Percentiles rank a stretch among this genome's conserved stretches.
These are phyloP conservation scores for Chironomus striatipennis DNA, from an alignment of 1,140 invertebrate species.

Conservation along the genomic window DNA sequence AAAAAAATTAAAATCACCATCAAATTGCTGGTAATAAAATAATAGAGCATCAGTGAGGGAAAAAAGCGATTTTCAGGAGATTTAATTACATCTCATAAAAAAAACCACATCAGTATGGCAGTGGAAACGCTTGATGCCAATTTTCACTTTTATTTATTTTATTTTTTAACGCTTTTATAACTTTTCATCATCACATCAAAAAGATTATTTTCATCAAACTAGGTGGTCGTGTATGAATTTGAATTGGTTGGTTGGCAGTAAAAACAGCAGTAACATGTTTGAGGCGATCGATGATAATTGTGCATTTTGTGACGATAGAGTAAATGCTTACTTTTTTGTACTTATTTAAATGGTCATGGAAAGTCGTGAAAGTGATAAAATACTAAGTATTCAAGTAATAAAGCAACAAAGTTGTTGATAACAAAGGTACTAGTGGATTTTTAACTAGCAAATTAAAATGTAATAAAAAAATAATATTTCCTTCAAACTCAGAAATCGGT, in stretches of 20 bases:
- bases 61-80: background rate
- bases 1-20: background rate
- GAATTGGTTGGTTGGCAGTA: background rate
- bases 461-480: too few species aligned
- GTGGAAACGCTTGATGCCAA: background rate
- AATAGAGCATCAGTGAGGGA: background rate
- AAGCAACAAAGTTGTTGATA: too few species aligned
- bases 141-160: slow-evolving; percentile 15
- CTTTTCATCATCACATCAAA: background rate
- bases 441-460: too few species aligned
- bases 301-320: too few species aligned
- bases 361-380: background rate
- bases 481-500: too few species aligned
- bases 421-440: too few species aligned
- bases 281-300: background rate
- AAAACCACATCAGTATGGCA: background rate
- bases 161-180: slow-evolving; percentile 10
- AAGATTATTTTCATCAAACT: background rate
- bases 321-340: too few species aligned
- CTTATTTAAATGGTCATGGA: background rate
- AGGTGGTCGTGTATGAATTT: background rate
- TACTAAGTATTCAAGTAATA: too few species aligned
- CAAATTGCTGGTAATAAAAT: background rate
- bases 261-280: background rate
- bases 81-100: slow-evolving; percentile 3